These are phyloP conservation scores for Lymantria monacha DNA, from an alignment of 2,888 invertebrate genomes.

Conservation along the genomic window DNA sequence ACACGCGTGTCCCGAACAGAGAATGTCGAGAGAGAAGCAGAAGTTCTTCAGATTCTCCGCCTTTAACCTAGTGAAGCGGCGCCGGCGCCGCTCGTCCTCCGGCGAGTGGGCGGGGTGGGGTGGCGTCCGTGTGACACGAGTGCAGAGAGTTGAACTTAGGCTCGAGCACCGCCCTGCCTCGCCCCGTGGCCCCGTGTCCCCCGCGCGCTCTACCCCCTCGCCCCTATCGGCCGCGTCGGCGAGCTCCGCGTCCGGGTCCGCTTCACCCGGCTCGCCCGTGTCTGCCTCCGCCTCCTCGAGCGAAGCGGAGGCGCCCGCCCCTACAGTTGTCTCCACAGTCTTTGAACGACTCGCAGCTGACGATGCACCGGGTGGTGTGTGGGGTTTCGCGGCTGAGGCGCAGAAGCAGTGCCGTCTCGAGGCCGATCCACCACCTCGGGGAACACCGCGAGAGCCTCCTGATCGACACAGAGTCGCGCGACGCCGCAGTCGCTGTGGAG, in stretches of 20 bases:
- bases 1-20: constrained; percentile 76
- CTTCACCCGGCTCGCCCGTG: constrained; percentile 19
- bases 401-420: constrained; percentile 61
- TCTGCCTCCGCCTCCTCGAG: constrained; percentile 23
- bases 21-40: constrained; percentile 93
- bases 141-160: constrained; percentile 62
- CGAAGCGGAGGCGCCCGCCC: constrained; percentile 33
- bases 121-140: constrained; percentile 66
- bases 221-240: constrained; percentile 20
- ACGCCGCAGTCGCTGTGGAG: constrained; percentile 60
- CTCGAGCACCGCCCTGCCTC: constrained; percentile 45
- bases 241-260: constrained; percentile 13
- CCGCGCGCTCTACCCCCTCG: constrained; percentile 8
- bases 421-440: constrained; percentile 1
- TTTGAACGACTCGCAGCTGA: constrained; percentile 67
- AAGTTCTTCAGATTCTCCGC: constrained; percentile 92
- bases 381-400: constrained; percentile 84
- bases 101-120: constrained; percentile 70
- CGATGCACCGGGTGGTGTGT: constrained; percentile 58
- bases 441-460: constrained; percentile 12
- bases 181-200: constrained; percentile 12
- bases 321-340: constrained; percentile 49
- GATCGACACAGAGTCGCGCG: constrained; percentile 34
- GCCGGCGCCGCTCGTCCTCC: constrained; percentile 53
- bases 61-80: constrained; percentile 86